Evolutionary conservation across 2,113 vertebrate genomes (phyloP).

Genomic region (Microcebus ravelobensis): DNA sequence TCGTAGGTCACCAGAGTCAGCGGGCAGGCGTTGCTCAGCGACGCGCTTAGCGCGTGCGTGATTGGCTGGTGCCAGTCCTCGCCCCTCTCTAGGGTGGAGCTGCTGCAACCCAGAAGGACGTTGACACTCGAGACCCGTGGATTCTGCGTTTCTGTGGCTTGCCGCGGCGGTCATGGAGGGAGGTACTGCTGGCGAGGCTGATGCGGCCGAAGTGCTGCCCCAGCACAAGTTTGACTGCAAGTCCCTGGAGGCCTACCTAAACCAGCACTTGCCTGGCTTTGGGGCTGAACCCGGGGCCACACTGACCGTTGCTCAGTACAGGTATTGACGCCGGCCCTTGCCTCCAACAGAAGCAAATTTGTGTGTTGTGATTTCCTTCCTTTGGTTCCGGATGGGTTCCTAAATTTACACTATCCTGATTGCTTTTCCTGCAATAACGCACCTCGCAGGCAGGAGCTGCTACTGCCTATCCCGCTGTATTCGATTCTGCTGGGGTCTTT

Average conservation of each 20-base stretch:
- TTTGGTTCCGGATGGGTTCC: not conserved
- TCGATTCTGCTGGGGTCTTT: not conserved
- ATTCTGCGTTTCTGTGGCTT: fast-evolving
- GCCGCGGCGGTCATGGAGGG: not conserved
- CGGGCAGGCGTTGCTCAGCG: fast-evolving
- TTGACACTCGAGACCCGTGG: fast-evolving
- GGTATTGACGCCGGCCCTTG: not conserved
- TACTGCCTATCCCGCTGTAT: fast-evolving
- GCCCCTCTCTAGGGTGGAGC: fast-evolving
- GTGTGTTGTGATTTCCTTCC: not conserved
- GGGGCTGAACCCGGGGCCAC: slow-evolving; percentile 50
- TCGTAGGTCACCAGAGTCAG: fast-evolving
- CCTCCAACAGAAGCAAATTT: not conserved
- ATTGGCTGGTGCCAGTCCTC: slow-evolving; percentile 39
- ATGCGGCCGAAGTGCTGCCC: slow-evolving; percentile 82
- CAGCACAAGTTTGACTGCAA: slow-evolving; percentile 87
- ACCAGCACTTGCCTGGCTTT: slow-evolving; percentile 81
- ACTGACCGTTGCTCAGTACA: slow-evolving; percentile 86
- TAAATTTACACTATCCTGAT: not conserved
- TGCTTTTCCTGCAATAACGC: not conserved
- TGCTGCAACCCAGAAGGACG: fast-evolving
- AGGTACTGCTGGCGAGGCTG: not conserved
- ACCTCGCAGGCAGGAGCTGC: not conserved
- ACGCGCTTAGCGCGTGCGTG: not conserved
- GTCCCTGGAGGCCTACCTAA: slow-evolving; percentile 87